Base-by-base conservation (phyloP, 2,113 vertebrate species). In the Oreochromis aureus region DNA sequence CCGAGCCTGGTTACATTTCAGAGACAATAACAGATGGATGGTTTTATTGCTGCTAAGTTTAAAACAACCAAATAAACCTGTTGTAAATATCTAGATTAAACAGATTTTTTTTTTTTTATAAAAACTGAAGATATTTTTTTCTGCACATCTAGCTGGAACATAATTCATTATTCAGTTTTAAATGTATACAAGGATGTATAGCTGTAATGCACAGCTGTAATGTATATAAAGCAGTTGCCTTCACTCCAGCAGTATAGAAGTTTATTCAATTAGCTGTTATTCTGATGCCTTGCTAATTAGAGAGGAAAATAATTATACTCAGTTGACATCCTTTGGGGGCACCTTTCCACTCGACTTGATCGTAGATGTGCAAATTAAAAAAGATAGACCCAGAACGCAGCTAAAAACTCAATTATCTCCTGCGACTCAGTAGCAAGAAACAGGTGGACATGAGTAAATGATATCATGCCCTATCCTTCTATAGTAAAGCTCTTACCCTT, bases 231-330 rank as follows among this genome's bases (percentile, higher is more conserved):
- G 54, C 56, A 7, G 63, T 76, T 46, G 12, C 19, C 15, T 3
- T 76, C 55, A 39, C 69, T 78, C 30, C 8, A 39, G 41, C 44
- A 73, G 41, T 39, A 80, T 41, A 71, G 19, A 48, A 78, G 92
- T 89, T 80, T 80, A 91, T 94, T 94, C 71, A 83, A 86, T 89
- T 90, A 87, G 82, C 82, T 12, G 30, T 66, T 32, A 85, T 90
- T 89, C 81, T 82, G 76, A 87, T 86, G 90, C 85, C 91, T 83
- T 82, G 85, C 79, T 90, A 90, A 93, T 94, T 91, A 92, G 87
- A 13, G 81, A 53, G 71, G 56, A 48, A 85, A 87, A 86, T 93
- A 86, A 93, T 93, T 81, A 87, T 15, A 30, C 80, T 85, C 48
- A 11, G 80, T 41, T 39, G 58, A 80, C 55, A 18, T 86, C 83